Percentiles rank a stretch among this genome's conserved stretches.
Evolutionary conservation across 2,113 vertebrate species (phyloP).

Genomic region (Phaethon lepturus): DNA sequence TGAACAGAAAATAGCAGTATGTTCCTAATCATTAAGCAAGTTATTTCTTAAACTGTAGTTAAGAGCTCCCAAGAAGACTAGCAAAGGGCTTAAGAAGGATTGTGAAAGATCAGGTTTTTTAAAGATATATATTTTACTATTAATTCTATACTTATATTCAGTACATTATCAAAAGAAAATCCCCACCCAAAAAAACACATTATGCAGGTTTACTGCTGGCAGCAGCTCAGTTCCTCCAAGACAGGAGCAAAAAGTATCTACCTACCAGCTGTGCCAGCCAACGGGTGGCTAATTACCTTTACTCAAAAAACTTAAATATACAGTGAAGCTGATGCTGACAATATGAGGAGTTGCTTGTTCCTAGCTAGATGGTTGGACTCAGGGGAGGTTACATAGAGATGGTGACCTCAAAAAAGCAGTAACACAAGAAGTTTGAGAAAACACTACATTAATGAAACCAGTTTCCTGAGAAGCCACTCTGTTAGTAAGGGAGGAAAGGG

Average conservation of each 20-base stretch:
- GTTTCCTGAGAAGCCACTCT: background rate
- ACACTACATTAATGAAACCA: background rate
- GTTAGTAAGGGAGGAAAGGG: background rate
- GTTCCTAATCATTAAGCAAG: background rate
- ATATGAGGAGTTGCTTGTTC: background rate
- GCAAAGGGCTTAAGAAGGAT: background rate
- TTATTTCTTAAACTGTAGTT: background rate
- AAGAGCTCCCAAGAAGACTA: background rate
- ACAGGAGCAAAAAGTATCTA: background rate
- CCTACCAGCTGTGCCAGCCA: background rate
- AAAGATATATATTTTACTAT: background rate
- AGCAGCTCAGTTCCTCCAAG: background rate
- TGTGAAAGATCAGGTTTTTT: background rate
- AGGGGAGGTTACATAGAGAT: background rate
- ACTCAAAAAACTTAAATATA: background rate
- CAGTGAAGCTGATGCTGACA: background rate
- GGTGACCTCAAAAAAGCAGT: background rate
- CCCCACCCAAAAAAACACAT: background rate
- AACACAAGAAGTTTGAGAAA: background rate
- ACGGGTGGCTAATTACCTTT: background rate
- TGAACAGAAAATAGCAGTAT: background rate
- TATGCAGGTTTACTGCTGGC: background rate
- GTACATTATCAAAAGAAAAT: background rate
- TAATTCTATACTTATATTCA: background rate
- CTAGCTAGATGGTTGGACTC: background rate